Evolutionary conservation across 2,888 invertebrate genomes (phyloP).

Genomic region (Eristalis tenax): DNA sequence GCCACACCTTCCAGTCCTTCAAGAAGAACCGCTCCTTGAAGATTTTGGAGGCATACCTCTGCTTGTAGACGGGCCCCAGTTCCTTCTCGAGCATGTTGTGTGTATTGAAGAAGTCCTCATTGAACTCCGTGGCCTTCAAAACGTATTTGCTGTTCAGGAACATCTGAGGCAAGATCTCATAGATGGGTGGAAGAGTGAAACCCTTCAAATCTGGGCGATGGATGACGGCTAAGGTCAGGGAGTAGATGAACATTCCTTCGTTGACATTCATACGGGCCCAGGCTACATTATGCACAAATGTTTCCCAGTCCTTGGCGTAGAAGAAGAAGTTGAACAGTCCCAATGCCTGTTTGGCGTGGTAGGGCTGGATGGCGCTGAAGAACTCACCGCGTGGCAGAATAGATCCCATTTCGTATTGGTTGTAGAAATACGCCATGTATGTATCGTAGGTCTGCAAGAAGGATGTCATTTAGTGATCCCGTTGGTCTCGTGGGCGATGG

Average conservation of each 20-base stretch:
- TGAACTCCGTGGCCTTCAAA: conserved; percentile 84
- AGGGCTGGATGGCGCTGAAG: conserved; percentile 82
- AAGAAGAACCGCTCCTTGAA: conserved; percentile 19
- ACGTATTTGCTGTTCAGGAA: conserved; percentile 87
- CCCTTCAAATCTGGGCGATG: conserved; percentile 86
- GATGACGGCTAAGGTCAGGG: conserved; percentile 84
- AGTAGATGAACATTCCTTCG: conserved; percentile 87
- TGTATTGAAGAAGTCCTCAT: conserved; percentile 81
- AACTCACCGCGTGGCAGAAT: conserved; percentile 83
- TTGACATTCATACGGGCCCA: conserved; percentile 87
- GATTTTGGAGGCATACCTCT: conserved; percentile 72
- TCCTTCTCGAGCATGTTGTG: conserved; percentile 80
- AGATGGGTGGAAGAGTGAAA: conserved; percentile 86
- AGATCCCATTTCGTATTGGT: conserved; percentile 78
- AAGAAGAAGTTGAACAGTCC: conserved; percentile 86
- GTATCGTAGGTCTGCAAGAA: conserved; percentile 73
- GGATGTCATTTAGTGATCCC: not conserved
- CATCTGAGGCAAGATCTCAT: conserved; percentile 88
- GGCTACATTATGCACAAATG: conserved; percentile 86
- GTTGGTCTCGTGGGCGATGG: not conserved
- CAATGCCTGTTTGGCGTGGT: conserved; percentile 83
- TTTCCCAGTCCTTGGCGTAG: conserved; percentile 87
- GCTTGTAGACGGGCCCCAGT: conserved; percentile 75
- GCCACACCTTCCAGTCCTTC: conserved; percentile 78
- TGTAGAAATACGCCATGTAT: conserved; percentile 77